A percentile compares a stretch with the other conserved stretches of the same genome.
These are phyloP conservation scores for Zaprionus gabonicus DNA, from an alignment of 1,140 invertebrate species.

Conservation along the genomic window DNA sequence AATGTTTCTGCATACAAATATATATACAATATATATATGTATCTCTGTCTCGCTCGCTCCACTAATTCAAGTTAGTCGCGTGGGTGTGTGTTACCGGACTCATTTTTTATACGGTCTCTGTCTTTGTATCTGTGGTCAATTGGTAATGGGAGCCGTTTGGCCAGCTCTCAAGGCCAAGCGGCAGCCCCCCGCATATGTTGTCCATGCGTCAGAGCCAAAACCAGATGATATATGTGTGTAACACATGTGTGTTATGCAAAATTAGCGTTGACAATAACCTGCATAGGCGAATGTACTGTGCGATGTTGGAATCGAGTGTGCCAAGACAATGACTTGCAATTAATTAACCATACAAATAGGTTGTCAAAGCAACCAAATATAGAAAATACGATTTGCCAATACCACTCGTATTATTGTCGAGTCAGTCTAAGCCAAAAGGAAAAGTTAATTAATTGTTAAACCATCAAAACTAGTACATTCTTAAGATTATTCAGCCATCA, in stretches of 20 bases:
- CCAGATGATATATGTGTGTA: slow-evolving; percentile 24
- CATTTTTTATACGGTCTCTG: background rate
- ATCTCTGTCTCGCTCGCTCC: background rate
- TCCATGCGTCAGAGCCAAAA: slow-evolving; percentile 34
- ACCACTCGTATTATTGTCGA: background rate
- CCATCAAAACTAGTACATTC: background rate
- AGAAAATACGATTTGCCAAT: slow-evolving; percentile 3
- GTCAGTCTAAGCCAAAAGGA: background rate
- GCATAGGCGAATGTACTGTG: slow-evolving; percentile 1
- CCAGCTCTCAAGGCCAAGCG: slow-evolving; percentile 43
- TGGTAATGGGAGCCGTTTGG: slow-evolving; percentile 37
- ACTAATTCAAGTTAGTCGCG: background rate
- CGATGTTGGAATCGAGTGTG: slow-evolving; percentile 12
- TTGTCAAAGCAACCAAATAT: slow-evolving; percentile 12
- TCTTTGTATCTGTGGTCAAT: slow-evolving; percentile 34
- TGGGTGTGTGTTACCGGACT: slow-evolving; percentile 36
- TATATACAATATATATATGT: background rate
- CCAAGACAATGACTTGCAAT: slow-evolving; percentile 35
- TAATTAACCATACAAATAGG: slow-evolving; percentile 27
- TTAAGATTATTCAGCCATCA: background rate
- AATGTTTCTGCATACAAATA: slow-evolving; percentile 11
- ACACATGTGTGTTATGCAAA: slow-evolving; percentile 31
- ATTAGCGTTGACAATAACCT: slow-evolving; percentile 20
- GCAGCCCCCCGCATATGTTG: slow-evolving; percentile 1
- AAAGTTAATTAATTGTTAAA: background rate